phyloP scores from a whole-genome alignment of 2,113 vertebrate species.

The Oostethus manadensis region DNA sequence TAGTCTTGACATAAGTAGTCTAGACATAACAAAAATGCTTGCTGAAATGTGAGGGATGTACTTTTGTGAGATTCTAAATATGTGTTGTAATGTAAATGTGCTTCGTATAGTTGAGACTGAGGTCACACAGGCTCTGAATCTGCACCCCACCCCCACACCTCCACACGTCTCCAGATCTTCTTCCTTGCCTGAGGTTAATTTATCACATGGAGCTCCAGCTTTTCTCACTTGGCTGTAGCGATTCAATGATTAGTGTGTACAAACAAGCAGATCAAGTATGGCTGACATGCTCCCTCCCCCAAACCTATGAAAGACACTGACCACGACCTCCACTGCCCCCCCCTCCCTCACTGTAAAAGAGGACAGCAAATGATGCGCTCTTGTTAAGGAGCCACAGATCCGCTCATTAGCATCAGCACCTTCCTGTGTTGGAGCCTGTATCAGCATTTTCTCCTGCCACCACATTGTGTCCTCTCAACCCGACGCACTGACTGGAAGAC shows the following conservation, averaged over 20 bases:
- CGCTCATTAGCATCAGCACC: conserved; percentile 66
- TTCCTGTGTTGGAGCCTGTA: conserved; percentile 53
- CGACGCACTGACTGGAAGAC: conserved; percentile 46
- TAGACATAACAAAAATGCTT: too few species aligned
- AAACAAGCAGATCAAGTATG: conserved; percentile 60
- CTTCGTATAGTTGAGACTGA: background rate
- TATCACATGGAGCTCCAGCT: conserved; percentile 67
- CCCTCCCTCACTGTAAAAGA: background rate
- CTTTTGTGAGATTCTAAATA: too few species aligned
- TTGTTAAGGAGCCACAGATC: conserved; percentile 60
- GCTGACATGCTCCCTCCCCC: conserved; percentile 51
- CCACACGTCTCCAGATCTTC: conserved; percentile 50
- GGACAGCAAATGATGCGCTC: conserved; percentile 51
- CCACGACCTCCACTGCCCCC: conserved; percentile 31
- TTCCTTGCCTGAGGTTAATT: conserved; percentile 59
- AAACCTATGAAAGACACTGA: background rate
- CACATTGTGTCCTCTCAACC: conserved; percentile 39
- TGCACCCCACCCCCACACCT: conserved; percentile 21
- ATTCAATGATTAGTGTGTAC: conserved; percentile 66
- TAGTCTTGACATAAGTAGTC: too few species aligned
- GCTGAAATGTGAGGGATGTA: too few species aligned
- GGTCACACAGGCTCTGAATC: background rate
- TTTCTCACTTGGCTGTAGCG: conserved; percentile 64
- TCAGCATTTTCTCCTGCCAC: conserved; percentile 39
- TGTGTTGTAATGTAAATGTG: background rate